Base-by-base conservation (phyloP, 2,797 vertebrate species). In the Chloroceryle inda region DNA sequence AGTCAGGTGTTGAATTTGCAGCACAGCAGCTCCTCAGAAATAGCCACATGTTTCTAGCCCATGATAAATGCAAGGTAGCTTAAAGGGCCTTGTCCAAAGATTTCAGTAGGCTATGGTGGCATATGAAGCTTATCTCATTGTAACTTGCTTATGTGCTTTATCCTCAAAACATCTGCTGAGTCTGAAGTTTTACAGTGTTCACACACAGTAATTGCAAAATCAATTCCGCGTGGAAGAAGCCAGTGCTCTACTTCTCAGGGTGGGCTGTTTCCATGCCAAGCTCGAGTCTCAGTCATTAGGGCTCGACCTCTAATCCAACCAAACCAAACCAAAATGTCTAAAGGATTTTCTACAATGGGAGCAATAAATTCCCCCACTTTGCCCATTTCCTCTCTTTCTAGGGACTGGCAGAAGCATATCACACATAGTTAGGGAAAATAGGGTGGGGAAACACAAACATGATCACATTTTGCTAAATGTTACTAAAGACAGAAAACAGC, bases 331-430 rank as follows among this genome's bases (percentile, higher is more conserved):
- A 68, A 89, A 64, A 72, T 5, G 17, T 49, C 66, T 78, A 62
- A 85, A 89, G 40, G 76, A 59, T 53, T 84, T 94, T 85, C 91
- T 85, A 72, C 64, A 94, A 73, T 5, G 29, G 24, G 9, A 92
- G 8, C 35, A 56, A 23, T 38, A 55, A 89, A 91, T 75, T 79
- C 9, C 31, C 26, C 20, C 9, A 7, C 4, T 13, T 74, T 49
- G 21, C 13, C 50, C 66, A 66, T 11, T 45, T 79, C 33, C 23
- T 16, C 35, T 62, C 63, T 75, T 94, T 88, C 77, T 66, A 91
- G 45, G 67, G n/a, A 85, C 35, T 61, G 45, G 31, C 16, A 81
- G 64, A 76, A 74, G 75, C 24, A n/a, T 33, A 26, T 52, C 42
- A 52, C 15, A n/a, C 15, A 13, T 11, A 77, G 62, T 64, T 62